Percentiles rank a stretch among this genome's conserved stretches.
phyloP scores from a whole-genome alignment of 2,113 vertebrate species.

The Etheostoma spectabile region DNA sequence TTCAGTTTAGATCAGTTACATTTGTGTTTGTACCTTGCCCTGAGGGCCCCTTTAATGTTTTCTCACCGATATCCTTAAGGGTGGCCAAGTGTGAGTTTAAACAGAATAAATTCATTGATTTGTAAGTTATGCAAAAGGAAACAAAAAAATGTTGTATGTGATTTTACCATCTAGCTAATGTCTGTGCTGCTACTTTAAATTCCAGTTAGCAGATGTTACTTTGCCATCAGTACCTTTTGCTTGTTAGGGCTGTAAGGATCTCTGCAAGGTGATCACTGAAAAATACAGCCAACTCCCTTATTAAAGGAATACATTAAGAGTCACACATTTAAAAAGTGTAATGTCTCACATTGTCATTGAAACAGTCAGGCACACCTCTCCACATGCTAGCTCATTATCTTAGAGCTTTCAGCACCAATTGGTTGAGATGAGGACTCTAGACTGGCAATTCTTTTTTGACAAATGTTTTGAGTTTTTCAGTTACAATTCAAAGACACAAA shows the following conservation, averaged over 20 bases:
- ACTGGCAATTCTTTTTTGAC: neutral
- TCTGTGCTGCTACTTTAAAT: constrained; percentile 21
- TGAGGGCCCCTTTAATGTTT: neutral
- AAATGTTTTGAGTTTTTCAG: no score
- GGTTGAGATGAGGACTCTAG: constrained; percentile 1
- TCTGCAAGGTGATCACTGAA: constrained; percentile 15
- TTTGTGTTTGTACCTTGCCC: neutral
- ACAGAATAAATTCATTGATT: constrained; percentile 2
- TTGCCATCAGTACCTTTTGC: constrained; percentile 15
- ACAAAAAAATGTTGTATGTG: neutral
- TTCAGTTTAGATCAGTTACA: neutral
- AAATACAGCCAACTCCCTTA: constrained; percentile 4
- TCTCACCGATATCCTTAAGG: neutral
- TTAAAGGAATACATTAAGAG: constrained; percentile 40
- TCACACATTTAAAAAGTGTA: constrained; percentile 29
- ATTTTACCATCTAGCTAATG: neutral
- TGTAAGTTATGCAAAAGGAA: neutral
- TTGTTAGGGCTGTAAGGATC: constrained; percentile 3
- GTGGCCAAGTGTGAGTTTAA: constrained; percentile 11
- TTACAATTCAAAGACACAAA: no score
- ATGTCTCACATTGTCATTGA: constrained; percentile 1
- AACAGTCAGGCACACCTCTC: neutral
- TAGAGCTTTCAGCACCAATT: neutral
- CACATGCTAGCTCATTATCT: constrained; percentile 24
- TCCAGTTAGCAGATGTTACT: constrained; percentile 17